Conservation (phyloP, 2,888 invertebrate species). For the Diaperis boleti region DNA sequence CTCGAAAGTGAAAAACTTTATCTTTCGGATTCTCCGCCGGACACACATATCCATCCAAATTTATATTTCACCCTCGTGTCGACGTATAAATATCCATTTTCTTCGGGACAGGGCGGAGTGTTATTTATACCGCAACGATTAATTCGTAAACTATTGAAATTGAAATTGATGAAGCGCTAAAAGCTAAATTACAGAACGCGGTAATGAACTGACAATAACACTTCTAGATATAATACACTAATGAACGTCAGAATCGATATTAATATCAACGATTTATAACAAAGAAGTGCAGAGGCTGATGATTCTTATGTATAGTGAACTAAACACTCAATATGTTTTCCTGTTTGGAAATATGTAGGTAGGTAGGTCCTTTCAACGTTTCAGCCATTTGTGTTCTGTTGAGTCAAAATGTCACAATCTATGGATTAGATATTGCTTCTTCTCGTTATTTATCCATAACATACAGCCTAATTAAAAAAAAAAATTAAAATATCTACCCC, state of each 20-base stretch:
- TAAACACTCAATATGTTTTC: too few species aligned
- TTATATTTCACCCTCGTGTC: not conserved
- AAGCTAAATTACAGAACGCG: constrained; percentile 18
- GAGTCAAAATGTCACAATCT: too few species aligned
- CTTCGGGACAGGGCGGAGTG: not conserved
- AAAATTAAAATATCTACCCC: too few species aligned
- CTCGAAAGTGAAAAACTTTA: constrained; percentile 33
- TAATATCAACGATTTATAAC: not conserved
- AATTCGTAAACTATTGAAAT: constrained; percentile 17
- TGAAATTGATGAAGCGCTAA: constrained; percentile 21
- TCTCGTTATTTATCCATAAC: too few species aligned
- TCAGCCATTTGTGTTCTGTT: too few species aligned
- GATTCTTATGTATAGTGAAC: too few species aligned
- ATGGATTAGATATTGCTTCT: too few species aligned
- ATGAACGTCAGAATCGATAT: not conserved
- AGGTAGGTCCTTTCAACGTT: too few species aligned
- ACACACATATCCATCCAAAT: constrained; percentile 12
- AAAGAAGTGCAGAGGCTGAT: too few species aligned
- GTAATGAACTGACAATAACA: constrained; percentile 4
- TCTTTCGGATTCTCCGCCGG: constrained; percentile 12
- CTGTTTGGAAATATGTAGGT: too few species aligned
- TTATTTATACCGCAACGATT: not conserved
- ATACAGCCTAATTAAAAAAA: too few species aligned
- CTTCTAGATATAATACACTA: not conserved
- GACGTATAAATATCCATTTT: not conserved